phyloP scores from a whole-genome alignment of 2,888 invertebrate species.

The Eupithecia pulchellata region DNA sequence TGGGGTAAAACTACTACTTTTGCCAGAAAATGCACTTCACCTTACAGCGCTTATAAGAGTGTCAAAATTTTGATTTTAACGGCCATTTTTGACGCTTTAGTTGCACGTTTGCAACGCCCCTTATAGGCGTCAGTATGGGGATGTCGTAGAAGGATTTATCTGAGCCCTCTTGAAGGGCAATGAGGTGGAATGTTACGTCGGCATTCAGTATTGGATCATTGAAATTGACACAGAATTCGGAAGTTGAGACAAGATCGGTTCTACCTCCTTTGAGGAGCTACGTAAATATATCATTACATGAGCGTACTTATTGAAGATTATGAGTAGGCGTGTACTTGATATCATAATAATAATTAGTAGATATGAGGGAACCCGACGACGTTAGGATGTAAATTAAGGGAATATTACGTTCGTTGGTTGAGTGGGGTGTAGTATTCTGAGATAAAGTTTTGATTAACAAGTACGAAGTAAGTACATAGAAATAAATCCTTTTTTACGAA shows the following conservation, averaged over 20 bases:
- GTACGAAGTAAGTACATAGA: too few relatives aligned
- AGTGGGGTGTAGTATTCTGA: background rate
- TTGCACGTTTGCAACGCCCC: background rate
- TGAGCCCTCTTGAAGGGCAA: slow-evolving; percentile 64
- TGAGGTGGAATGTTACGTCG: slow-evolving; percentile 68
- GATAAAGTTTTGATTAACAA: background rate
- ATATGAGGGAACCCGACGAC: background rate
- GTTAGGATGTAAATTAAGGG: background rate
- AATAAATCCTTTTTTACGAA: too few relatives aligned
- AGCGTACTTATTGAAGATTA: background rate
- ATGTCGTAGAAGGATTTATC: slow-evolving; percentile 67
- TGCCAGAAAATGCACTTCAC: background rate
- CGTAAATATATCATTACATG: background rate
- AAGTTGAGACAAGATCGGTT: slow-evolving; percentile 11
- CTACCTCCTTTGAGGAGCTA: background rate
- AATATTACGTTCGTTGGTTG: background rate
- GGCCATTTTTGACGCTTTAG: background rate
- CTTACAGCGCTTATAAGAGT: background rate
- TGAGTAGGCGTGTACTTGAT: too few relatives aligned
- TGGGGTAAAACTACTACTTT: too few relatives aligned
- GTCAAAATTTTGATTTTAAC: background rate
- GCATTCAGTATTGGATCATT: slow-evolving; percentile 45
- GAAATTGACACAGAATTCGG: slow-evolving; percentile 33
- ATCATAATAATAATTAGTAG: background rate
- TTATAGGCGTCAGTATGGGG: slow-evolving; percentile 59